Conservation (phyloP, 2,888 invertebrate genomes). For the Rugalucina vietnamica region DNA sequence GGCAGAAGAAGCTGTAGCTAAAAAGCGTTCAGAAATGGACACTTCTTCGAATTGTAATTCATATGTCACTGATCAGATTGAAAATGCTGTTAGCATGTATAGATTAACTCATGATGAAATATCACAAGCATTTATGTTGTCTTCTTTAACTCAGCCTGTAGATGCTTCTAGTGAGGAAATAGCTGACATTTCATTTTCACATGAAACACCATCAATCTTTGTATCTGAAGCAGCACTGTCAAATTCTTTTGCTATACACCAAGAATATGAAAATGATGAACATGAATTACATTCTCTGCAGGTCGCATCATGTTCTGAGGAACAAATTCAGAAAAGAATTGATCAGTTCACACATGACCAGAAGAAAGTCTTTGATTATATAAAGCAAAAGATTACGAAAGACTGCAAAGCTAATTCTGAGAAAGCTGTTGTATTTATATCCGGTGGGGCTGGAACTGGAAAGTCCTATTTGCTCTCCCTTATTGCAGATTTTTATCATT, state of each 20-base stretch:
- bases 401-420: neutral
- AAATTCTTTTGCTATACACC: neutral
- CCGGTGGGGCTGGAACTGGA: conserved; percentile 48
- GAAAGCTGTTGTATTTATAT: conserved; percentile 15
- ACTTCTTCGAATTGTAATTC: conserved; percentile 10
- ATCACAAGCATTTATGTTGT: neutral
- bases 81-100: conserved; percentile 27
- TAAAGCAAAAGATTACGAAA: neutral
- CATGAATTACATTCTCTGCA: neutral
- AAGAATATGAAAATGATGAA: neutral
- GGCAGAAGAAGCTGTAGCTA: conserved; percentile 23
- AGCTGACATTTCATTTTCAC: neutral
- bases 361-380: neutral
- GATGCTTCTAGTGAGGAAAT: neutral
- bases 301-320: neutral
- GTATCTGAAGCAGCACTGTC: no score
- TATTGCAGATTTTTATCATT: conserved; percentile 44
- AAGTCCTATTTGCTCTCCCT: conserved; percentile 40
- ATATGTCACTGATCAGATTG: conserved; percentile 25
- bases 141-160: neutral
- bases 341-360: neutral
- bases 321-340: neutral
- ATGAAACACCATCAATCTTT: neutral
- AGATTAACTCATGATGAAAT: conserved; percentile 11
- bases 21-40: conserved; percentile 4